These are phyloP conservation scores for Pyrocephalus nanus DNA, from an alignment of 2,797 vertebrate genomes.

Conservation along the genomic window DNA sequence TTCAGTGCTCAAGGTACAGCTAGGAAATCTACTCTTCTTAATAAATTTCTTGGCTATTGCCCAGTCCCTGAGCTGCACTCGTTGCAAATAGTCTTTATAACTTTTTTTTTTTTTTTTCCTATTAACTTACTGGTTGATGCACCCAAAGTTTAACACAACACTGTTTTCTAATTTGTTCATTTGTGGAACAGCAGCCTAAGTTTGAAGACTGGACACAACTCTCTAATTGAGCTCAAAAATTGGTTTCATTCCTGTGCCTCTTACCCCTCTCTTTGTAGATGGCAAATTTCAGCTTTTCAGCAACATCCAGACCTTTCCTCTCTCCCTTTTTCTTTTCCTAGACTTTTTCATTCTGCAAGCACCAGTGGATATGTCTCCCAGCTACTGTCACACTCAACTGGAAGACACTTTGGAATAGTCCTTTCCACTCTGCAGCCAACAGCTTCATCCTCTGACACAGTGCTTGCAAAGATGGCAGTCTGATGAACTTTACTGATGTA, in stretches of 20 bases:
- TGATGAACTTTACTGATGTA: neutral
- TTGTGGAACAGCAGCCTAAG: neutral
- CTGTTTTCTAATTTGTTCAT: neutral
- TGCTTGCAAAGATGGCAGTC: accelerated
- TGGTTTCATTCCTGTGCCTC: neutral
- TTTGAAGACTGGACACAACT: neutral
- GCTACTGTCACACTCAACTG: neutral
- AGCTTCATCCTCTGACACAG: neutral
- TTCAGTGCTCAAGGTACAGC: neutral
- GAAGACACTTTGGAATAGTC: neutral
- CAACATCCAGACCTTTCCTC: neutral
- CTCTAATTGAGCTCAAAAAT: neutral
- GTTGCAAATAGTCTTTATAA: neutral
- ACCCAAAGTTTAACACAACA: neutral
- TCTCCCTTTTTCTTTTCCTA: neutral
- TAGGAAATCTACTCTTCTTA: neutral
- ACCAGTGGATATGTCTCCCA: neutral
- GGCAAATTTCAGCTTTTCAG: neutral
- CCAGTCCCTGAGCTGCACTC: neutral
- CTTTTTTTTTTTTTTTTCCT: neutral
- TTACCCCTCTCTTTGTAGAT: neutral
- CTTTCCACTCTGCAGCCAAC: neutral
- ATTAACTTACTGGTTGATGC: neutral
- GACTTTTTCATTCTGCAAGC: neutral
- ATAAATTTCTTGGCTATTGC: neutral